Base-by-base conservation (phyloP, 2,113 vertebrate genomes). In the Colossoma macropomum region DNA sequence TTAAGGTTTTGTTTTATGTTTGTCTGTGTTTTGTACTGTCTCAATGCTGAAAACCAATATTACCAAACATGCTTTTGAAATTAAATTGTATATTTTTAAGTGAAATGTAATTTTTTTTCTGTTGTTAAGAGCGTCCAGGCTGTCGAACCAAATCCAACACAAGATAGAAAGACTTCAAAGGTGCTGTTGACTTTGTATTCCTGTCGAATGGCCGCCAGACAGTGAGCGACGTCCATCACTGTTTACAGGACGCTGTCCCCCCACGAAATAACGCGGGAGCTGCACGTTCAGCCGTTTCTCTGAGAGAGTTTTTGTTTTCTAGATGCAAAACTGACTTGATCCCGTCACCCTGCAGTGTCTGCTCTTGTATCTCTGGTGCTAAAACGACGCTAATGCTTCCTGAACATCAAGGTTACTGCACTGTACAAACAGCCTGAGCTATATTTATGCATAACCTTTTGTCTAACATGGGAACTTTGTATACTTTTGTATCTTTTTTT, bases 71-170 rank as follows among this genome's bases (percentile, higher is more conserved):
- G 90, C 93, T 3, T 9, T 88, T 86, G 90, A 92, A 93, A 91
- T 93, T 90, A 85, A 95, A 94, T 92, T 94, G 94, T 95, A 94
- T 95, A 94, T 94, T 95, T 95, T 95, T 92, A 94, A 93, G 89
- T 93, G 91, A 93, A 93, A 90, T 92, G 91, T 94, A 91, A 89
- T 79, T 89, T 87, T 86, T 79, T 80, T 81, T 76, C 27, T 81
- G 25, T 65, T 85, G 17, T 79, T 86, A 86, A 79, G 32, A 69
- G 85, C 85, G 81, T 91, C 87, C 88, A 87, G 90, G 90, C 89
- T 92, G 88, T 89, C 88, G 78, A 91, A 90, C 76, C 80, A 85
- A 91, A 92, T 86, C 86, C 80, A 89, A 90, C 65, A 23, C 73
- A 59, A 77, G 80, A 87, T 85, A 88, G 86, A 90, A 90, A 84